Percentiles rank a stretch among this genome's conserved stretches.
phyloP scores from a whole-genome alignment of 2,113 vertebrate genomes.

The Miniopterus natalensis region DNA sequence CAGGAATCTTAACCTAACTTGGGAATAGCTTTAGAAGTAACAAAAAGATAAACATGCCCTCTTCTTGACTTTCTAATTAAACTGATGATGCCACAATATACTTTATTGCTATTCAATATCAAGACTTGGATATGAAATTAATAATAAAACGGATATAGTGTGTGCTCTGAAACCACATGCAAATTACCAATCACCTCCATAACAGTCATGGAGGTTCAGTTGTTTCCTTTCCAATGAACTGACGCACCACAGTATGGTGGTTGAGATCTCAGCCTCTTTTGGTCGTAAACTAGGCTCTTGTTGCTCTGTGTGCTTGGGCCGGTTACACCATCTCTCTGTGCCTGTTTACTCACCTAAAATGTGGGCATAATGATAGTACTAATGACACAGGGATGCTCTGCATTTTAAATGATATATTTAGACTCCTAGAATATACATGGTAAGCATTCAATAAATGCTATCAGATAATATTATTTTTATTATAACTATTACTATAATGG shows the following conservation, averaged over 20 bases:
- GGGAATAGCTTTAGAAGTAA: slow-evolving; percentile 16
- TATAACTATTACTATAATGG: not conserved
- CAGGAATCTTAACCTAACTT: not conserved
- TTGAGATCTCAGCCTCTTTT: not conserved
- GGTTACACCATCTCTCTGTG: not conserved
- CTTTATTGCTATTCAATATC: not conserved
- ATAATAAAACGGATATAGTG: not conserved
- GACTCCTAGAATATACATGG: not conserved
- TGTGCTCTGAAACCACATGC: not conserved
- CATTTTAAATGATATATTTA: not conserved
- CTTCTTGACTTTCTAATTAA: not conserved
- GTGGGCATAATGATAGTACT: not conserved
- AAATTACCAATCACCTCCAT: not conserved
- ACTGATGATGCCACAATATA: not conserved
- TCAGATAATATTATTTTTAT: not conserved
- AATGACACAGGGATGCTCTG: not conserved
- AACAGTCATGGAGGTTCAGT: not conserved
- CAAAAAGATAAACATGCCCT: not conserved
- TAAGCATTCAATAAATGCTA: not conserved
- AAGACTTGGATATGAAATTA: not conserved
- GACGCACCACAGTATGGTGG: not conserved
- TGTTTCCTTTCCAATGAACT: not conserved
- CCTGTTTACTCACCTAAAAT: not conserved
- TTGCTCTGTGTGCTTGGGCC: not conserved
- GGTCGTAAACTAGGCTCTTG: not conserved